Conservation (phyloP, 2,113 vertebrate species). For the Mixornis gularis region DNA sequence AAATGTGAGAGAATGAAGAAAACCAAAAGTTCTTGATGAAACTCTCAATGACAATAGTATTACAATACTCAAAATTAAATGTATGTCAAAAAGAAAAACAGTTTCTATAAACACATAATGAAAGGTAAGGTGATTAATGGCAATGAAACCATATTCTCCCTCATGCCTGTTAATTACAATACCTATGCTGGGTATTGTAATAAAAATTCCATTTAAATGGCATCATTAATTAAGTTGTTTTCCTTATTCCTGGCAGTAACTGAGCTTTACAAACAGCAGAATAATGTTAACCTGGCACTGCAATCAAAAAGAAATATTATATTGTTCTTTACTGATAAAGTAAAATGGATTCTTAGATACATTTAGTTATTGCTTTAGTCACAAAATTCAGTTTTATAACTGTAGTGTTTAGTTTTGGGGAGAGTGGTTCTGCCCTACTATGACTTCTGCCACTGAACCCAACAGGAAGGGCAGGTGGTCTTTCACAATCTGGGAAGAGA, state of each 20-base stretch:
- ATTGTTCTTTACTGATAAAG: not conserved
- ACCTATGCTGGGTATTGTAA: constrained; percentile 14
- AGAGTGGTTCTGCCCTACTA: not conserved
- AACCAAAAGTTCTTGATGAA: not conserved
- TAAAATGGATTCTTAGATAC: not conserved
- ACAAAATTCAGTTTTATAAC: not conserved
- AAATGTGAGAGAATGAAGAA: not conserved
- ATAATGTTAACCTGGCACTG: constrained; percentile 20
- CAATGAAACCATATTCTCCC: not conserved
- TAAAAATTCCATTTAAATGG: constrained; percentile 40
- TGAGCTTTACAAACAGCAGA: constrained; percentile 29
- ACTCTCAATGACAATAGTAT: not conserved
- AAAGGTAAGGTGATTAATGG: constrained; percentile 36
- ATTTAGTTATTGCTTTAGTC: not conserved
- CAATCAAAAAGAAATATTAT: constrained; percentile 35
- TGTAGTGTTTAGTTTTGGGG: not conserved
- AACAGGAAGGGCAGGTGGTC: not conserved
- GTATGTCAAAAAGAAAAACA: not conserved
- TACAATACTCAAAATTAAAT: constrained; percentile 17
- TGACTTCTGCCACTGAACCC: not conserved
- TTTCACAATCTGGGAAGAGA: not conserved
- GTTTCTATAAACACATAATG: not conserved
- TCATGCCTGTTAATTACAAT: constrained; percentile 22
- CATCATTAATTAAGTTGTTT: constrained; percentile 54
- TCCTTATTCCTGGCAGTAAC: constrained; percentile 28